Conservation (phyloP, 2,888 invertebrate genomes). For the Punctoribates punctum region DNA sequence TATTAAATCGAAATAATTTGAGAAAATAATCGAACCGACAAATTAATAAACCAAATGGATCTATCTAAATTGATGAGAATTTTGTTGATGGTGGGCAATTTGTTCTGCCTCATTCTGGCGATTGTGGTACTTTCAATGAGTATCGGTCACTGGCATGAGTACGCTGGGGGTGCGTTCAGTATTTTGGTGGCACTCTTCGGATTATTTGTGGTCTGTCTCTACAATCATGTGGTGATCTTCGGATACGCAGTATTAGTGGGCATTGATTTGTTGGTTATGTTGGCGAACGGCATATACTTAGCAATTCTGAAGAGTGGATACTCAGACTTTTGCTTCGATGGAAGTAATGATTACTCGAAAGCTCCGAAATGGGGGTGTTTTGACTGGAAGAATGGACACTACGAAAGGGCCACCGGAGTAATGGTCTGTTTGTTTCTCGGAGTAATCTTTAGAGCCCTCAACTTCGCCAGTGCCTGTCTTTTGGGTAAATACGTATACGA, state of each 20-base stretch:
- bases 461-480: constrained; percentile 39
- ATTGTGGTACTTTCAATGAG: constrained; percentile 37
- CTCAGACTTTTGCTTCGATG: constrained; percentile 31
- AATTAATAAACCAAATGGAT: neutral
- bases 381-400: constrained; percentile 37
- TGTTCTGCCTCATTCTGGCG: constrained; percentile 37
- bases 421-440: constrained; percentile 30
- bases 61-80: constrained; percentile 18
- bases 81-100: neutral
- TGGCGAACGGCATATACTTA: constrained; percentile 35
- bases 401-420: constrained; percentile 34
- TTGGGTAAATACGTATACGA: constrained; percentile 30
- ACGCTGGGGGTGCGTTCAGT: constrained; percentile 26
- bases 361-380: constrained; percentile 41
- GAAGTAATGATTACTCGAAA: neutral
- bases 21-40: neutral
- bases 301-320: constrained; percentile 24
- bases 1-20: neutral
- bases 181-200: constrained; percentile 38
- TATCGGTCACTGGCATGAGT: constrained; percentile 39
- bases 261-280: constrained; percentile 34
- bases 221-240: constrained; percentile 29
- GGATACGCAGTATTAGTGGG: constrained; percentile 31
- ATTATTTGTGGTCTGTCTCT: constrained; percentile 25
- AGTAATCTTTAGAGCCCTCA: constrained; percentile 25